phyloP scores from a whole-genome alignment of 2,113 vertebrate species.

The Myrmecobius fasciatus region DNA sequence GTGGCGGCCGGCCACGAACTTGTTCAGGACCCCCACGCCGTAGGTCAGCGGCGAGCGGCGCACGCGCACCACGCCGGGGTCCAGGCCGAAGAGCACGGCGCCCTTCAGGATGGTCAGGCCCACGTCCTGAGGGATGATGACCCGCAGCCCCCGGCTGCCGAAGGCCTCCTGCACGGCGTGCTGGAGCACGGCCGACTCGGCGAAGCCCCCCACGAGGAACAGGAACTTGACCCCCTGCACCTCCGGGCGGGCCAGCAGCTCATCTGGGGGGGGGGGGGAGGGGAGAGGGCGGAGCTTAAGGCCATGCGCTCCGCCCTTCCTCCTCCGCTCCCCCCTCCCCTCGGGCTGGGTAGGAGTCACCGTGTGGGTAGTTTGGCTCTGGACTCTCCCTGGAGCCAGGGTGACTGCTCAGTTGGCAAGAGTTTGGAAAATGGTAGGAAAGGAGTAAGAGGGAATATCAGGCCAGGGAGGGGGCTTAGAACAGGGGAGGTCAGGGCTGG shows the following conservation, averaged over 20 bases:
- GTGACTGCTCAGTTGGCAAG: neutral
- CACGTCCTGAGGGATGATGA: conserved; percentile 95
- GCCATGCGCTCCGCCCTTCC: neutral
- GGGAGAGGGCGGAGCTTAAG: neutral
- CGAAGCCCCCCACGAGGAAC: conserved; percentile 97
- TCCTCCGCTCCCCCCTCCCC: neutral
- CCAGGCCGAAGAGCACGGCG: conserved; percentile 95
- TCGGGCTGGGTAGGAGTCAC: too few relatives aligned
- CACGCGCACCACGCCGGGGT: conserved; percentile 94
- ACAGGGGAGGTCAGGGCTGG: neutral
- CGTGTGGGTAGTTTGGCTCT: neutral
- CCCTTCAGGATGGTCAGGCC: conserved; percentile 97
- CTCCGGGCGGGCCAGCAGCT: conserved; percentile 90
- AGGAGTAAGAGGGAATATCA: neutral
- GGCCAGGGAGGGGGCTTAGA: neutral
- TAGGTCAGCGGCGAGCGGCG: conserved; percentile 95
- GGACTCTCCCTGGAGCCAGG: neutral
- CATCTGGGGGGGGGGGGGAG: conserved; percentile 79
- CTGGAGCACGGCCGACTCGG: conserved; percentile 95
- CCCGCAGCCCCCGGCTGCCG: conserved; percentile 86
- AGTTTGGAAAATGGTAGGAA: neutral
- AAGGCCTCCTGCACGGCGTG: conserved; percentile 88
- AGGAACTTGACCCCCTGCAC: conserved; percentile 92
- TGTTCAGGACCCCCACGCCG: conserved; percentile 94
- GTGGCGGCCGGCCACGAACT: conserved; percentile 93